These are phyloP conservation scores for Temnopleurus reevesii DNA, from an alignment of 53 echinoderm and acorn worm genomes.

Conservation along the genomic window DNA sequence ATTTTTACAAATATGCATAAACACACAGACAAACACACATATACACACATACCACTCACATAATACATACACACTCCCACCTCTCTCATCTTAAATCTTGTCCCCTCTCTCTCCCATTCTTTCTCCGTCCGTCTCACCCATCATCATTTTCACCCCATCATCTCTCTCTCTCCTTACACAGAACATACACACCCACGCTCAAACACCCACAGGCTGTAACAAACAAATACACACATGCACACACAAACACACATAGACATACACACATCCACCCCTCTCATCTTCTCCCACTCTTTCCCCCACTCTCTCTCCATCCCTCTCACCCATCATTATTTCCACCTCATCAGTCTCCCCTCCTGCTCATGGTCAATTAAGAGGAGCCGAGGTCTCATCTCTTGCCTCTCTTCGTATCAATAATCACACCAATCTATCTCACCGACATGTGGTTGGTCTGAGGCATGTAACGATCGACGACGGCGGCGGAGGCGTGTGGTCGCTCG, in stretches of 20 bases:
- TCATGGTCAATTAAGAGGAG: conserved; percentile 1
- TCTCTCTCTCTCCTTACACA: neutral
- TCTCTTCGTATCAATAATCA: conserved; percentile 28
- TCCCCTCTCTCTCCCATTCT: neutral
- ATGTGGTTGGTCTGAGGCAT: neutral
- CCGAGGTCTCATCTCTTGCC: neutral
- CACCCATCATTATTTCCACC: neutral
- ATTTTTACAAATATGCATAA: too few species aligned
- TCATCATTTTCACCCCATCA: neutral
- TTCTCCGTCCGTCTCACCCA: neutral
- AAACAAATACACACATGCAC: too few species aligned
- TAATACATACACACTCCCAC: too few species aligned
- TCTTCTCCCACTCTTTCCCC: neutral
- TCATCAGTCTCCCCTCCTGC: neutral
- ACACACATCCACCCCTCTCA: neutral
- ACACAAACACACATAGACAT: too few species aligned
- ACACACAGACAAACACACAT: too few species aligned
- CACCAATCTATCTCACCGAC: neutral
- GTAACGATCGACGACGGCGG: neutral
- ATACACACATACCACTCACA: too few species aligned
- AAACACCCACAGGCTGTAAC: too few species aligned
- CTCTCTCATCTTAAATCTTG: too few species aligned
- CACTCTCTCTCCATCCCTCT: neutral
- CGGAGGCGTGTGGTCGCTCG: neutral
- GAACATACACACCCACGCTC: too few species aligned